Evolutionary conservation across 2,888 invertebrate genomes (phyloP).

Genomic region (Galeopsomyia nigrocyanea): DNA sequence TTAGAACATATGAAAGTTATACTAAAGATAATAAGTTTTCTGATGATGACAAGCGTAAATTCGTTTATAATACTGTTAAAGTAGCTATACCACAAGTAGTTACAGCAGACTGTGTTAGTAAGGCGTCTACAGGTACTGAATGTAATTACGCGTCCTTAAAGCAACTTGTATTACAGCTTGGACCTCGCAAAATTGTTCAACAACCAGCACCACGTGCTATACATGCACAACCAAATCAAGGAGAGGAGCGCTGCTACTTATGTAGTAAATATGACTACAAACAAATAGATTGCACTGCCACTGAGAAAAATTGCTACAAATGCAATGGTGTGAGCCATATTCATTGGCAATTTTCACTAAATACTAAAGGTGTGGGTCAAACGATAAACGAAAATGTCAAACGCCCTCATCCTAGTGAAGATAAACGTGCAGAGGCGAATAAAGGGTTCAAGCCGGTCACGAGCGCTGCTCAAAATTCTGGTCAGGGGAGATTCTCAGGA

Average conservation of each 20-base stretch:
- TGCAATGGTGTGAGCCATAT: slow-evolving; percentile 45
- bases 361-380: slow-evolving; percentile 16
- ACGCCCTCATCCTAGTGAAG: no score
- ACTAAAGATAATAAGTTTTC: no score
- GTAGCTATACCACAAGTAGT: slow-evolving; percentile 36
- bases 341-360: slow-evolving; percentile 31
- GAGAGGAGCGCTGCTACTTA: no score
- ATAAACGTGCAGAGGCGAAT: no score
- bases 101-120: slow-evolving; percentile 38
- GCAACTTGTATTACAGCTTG: slow-evolving; percentile 36
- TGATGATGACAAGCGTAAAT: slow-evolving; percentile 41
- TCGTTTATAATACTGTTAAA: slow-evolving; percentile 35
- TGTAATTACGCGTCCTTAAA: slow-evolving; percentile 40
- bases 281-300: no score
- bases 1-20: no score
- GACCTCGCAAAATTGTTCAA: slow-evolving; percentile 29
- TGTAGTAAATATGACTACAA: no score
- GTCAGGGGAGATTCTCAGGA: no score
- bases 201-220: not conserved
- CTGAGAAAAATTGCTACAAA: slow-evolving; percentile 29
- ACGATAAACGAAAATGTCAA: no score
- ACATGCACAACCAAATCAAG: not conserved
- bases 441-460: no score
- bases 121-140: slow-evolving; percentile 29
- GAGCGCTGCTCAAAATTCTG: no score